Conservation (phyloP, 2,113 vertebrate species). For the Silurus meridionalis region DNA sequence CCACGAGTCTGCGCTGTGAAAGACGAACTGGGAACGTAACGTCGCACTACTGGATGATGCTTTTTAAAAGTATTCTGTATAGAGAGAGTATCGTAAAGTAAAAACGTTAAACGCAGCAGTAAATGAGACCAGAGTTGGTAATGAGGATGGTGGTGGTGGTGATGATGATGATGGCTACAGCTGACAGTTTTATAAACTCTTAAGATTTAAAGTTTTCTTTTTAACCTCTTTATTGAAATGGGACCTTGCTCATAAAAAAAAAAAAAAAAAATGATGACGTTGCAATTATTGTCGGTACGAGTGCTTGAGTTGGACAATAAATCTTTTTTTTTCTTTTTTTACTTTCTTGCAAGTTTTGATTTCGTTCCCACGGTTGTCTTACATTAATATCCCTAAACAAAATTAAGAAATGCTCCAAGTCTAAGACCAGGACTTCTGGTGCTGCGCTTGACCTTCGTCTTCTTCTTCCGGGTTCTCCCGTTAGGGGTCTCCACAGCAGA, state of each 20-base stretch:
- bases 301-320: not conserved
- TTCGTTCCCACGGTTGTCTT: not conserved
- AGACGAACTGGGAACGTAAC: not conserved
- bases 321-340: not conserved
- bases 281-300: not conserved
- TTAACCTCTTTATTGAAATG: not conserved
- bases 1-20: not conserved
- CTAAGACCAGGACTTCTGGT: not conserved
- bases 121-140: too few relatives aligned
- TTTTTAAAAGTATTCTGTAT: slow-evolving; percentile 34
- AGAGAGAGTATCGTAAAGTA: not conserved
- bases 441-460: not conserved
- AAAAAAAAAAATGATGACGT: not conserved
- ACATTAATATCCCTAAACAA: not conserved
- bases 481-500: too few relatives aligned
- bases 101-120: not conserved
- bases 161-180: not conserved
- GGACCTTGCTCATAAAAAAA: not conserved
- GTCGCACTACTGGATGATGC: too few relatives aligned
- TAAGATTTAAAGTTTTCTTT: not conserved
- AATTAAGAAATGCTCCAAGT: not conserved
- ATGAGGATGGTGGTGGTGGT: not conserved
- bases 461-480: too few relatives aligned
- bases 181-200: slow-evolving; percentile 3
- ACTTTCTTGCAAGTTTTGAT: not conserved